Base-by-base conservation (phyloP, 2,888 invertebrate genomes). In the Luperina testacea region DNA sequence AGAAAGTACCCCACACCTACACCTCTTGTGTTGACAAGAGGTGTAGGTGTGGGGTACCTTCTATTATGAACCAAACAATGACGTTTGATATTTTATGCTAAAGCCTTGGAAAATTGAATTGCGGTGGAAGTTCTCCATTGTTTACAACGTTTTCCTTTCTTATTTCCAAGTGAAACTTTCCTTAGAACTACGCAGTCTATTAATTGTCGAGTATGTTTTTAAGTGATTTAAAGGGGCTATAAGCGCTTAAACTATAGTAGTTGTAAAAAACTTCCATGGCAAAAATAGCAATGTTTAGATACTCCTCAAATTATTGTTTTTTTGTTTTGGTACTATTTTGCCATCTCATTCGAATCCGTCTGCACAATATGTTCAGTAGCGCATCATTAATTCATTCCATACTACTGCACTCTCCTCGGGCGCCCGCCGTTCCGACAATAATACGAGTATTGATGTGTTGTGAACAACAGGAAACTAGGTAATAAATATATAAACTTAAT, bases 341-440 rank as follows among this genome's bases (percentile, higher is more conserved):
- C 15, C 15, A 17, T n/a, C 48, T 17, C 24, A 63, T 63, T 75
- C 24, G 32, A 61, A 57, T 13, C 27, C n/a, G 11, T 48, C 5
- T 17, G 24, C 15, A 17, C 24, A 65, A 15, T 42, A 17, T 38
- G 64, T 77, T 48, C 59, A 70, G 15, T 11, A 59, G 78, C 8
- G 64, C 48, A 69, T 70, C 51, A 83, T 45, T 65, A 57, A 83
- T 70, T 70, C 32, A 70, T 83, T 80, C 78, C 78, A 38, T 17
- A 64, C 64, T 45, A 51, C 48, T 80, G 78, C 69, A 83, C 64
- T 64, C n/a, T 57, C 32, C 61, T 20, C 61, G 20, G 17, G 2
- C 17, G 57, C 15, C 48, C 83, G 51, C 7, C 8, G 6, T 38
- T 51, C 17, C 53, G 2, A 17, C 59, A 51, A 67, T 59, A 57